Evolutionary conservation across 2,888 invertebrate species (phyloP).

Genomic region (Caenorhabditis auriculariae): DNA sequence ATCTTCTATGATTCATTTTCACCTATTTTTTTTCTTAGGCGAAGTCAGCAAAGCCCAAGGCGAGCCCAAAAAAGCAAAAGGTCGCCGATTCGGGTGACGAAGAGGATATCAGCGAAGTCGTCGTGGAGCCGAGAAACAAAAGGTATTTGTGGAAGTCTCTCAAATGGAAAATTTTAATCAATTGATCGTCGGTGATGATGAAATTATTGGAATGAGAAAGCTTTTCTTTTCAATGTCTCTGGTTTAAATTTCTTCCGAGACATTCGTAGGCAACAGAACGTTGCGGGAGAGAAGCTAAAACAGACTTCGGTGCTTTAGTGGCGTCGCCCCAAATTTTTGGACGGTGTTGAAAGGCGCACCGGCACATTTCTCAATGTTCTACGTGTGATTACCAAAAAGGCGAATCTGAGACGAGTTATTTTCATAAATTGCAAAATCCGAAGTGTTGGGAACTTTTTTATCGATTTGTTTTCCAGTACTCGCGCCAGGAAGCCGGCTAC

Average conservation of each 20-base stretch:
- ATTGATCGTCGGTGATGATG: too few species aligned
- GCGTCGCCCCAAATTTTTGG: too few species aligned
- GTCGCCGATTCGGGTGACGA: constrained; percentile 14
- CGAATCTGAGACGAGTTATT: neutral
- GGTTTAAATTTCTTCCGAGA: too few species aligned
- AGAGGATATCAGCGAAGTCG: constrained; percentile 16
- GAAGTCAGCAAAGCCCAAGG: constrained; percentile 1
- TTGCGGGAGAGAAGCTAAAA: too few species aligned
- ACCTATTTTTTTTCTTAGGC: too few species aligned
- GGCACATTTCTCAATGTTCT: constrained; percentile 4
- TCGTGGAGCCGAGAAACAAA: constrained; percentile 19
- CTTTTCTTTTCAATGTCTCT: too few species aligned
- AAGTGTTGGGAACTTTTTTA: neutral
- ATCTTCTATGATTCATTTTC: neutral
- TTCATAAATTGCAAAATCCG: neutral
- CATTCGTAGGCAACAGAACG: too few species aligned
- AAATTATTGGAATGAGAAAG: too few species aligned
- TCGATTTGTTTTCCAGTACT: constrained; percentile 21
- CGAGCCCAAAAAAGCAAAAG: constrained; percentile 11
- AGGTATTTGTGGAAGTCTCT: too few species aligned
- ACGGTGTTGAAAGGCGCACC: neutral
- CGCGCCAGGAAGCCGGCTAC: constrained; percentile 18
- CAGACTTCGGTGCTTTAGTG: too few species aligned
- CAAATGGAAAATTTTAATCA: too few species aligned
- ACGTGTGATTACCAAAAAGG: neutral